Evolutionary conservation across 2,113 vertebrate species (phyloP), one percentile per base, ranked within the genome.

Genomic region (Kobus ellipsiprymnus): DNA sequence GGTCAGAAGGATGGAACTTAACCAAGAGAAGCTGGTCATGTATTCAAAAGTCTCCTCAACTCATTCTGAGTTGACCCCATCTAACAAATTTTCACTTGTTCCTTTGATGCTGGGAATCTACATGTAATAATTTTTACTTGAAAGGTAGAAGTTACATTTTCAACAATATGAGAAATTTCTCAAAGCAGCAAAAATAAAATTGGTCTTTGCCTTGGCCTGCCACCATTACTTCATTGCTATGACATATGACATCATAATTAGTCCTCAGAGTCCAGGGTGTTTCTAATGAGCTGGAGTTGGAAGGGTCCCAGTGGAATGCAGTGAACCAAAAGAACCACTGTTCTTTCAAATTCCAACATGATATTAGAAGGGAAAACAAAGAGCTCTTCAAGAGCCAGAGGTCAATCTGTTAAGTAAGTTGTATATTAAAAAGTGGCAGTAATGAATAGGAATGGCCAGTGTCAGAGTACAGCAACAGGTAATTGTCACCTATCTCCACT

Each of bases 251-350:
- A 97, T 98, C 97, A 98, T 95, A 95, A 94, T 52, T 77, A 93
- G 93, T 95, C 64, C 95, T 94, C 90, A 96, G 94, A 97, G 95
- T 98, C 48, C 97, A 98, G 98, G 97, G 97, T 97, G 97, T 98
- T 98, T 97, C 95, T 98, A 98, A 98, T 98, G 98, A 98, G 93
- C 95, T 97, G 78, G 54, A 97, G 91, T 95, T 98, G 97, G 98
- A 98, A 98, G 97, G 93, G 97, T 98, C 98, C 98, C 98, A 98
- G 87, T 60, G 97, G 98, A 98, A 98, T 98, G 96, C 84, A 95
- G 48, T 30, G 81, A 97, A 98, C 96, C 98, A 98, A 98, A 98
- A 97, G 98, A 46, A 97, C 57, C 87, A 98, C 95, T 98, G 98
- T 98, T 98, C 97, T 97, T 96, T 95, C 90, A 96, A 97, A 98